Evolutionary conservation across 2,888 invertebrate species (phyloP).

Genomic region (Drosophila falleni): DNA sequence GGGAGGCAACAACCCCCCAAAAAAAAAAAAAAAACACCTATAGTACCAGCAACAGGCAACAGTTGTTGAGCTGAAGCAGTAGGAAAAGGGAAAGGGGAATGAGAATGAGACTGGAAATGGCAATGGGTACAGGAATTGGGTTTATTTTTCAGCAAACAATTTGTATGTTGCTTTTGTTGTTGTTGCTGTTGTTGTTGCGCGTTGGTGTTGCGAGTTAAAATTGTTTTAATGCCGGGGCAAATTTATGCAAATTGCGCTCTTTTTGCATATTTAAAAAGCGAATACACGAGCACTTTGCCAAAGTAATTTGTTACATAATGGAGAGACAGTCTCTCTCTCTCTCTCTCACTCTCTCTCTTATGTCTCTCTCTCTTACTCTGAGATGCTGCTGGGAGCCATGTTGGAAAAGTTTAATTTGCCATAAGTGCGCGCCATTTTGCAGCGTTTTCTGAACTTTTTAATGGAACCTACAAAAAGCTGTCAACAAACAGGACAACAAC

Average conservation of each 20-base stretch:
- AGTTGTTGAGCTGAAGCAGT: constrained; percentile 20
- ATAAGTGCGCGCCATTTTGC: constrained; percentile 82
- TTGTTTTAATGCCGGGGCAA: constrained; percentile 85
- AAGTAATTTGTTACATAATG: constrained; percentile 84
- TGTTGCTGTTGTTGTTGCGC: constrained; percentile 45
- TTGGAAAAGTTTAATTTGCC: constrained; percentile 83
- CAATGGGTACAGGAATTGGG: constrained; percentile 1
- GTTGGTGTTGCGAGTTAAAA: constrained; percentile 82
- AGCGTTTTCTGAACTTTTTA: constrained; percentile 77
- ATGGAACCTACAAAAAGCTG: constrained; percentile 65
- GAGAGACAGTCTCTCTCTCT: constrained; percentile 37
- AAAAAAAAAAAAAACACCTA: constrained; percentile 22
- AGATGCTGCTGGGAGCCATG: constrained; percentile 56
- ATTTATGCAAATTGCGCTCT: constrained; percentile 85
- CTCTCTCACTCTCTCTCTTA: not conserved
- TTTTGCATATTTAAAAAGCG: constrained; percentile 86
- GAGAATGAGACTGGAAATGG: not conserved
- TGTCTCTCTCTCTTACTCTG: not conserved
- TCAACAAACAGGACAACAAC: constrained; percentile 32
- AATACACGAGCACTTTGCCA: constrained; percentile 85
- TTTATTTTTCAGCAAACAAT: constrained; percentile 37
- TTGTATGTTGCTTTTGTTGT: constrained; percentile 25
- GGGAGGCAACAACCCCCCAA: constrained; percentile 13
- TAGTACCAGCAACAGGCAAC: constrained; percentile 55
- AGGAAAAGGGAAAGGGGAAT: not conserved